Evolutionary conservation across 2,797 vertebrate genomes (phyloP).

Genomic region (Ptychadena robeensis): DNA sequence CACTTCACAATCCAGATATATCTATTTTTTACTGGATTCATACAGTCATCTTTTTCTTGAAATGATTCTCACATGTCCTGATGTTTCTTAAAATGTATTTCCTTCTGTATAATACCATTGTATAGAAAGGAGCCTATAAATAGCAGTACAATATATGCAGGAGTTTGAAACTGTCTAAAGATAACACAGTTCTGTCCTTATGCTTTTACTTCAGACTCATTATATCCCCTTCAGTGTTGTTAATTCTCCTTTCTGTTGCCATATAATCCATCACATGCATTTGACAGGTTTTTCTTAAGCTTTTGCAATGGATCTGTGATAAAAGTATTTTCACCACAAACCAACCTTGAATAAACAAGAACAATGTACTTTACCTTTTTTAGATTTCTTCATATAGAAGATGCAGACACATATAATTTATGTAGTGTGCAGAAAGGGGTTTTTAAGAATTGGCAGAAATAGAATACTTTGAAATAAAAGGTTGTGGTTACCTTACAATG

Average conservation of each 20-base stretch:
- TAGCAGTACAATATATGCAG: slow-evolving; percentile 46
- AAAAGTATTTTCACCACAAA: slow-evolving; percentile 11
- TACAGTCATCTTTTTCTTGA: not conserved
- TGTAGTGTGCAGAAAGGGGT: not conserved
- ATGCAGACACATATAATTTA: not conserved
- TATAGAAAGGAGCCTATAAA: slow-evolving; percentile 40
- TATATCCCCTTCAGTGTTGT: slow-evolving; percentile 47
- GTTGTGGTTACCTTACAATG: not conserved
- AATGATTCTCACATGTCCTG: slow-evolving; percentile 17
- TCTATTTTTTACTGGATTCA: not conserved
- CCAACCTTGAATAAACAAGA: slow-evolving; percentile 11
- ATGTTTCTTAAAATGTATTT: slow-evolving; percentile 13
- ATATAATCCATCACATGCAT: slow-evolving; percentile 47
- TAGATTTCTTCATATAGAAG: not conserved
- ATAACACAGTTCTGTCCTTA: slow-evolving; percentile 48
- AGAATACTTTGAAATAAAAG: not conserved
- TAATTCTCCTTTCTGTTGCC: slow-evolving; percentile 38
- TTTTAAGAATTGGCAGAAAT: not conserved
- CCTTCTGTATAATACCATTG: slow-evolving; percentile 13
- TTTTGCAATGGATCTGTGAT: slow-evolving; percentile 19
- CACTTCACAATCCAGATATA: not conserved
- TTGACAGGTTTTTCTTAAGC: slow-evolving; percentile 44
- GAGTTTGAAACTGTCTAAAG: slow-evolving; percentile 32
- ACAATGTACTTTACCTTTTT: not conserved
- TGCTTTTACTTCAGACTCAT: slow-evolving; percentile 46